Evolutionary conservation across 2,113 vertebrate species (phyloP).

Genomic region (Paralichthys olivaceus): DNA sequence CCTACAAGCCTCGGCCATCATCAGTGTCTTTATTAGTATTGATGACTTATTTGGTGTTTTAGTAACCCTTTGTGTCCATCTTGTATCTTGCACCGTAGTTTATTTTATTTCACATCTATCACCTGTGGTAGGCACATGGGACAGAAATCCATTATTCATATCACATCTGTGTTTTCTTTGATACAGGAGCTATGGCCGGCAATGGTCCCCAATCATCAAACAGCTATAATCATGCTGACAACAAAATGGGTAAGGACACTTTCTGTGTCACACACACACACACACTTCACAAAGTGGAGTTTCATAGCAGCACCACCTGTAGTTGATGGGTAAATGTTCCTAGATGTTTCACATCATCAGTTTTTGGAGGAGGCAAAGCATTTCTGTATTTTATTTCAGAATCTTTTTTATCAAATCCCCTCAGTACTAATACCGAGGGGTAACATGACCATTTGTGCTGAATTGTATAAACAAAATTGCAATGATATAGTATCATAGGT

Average conservation of each 20-base stretch:
- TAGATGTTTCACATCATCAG: neutral
- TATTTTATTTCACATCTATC: neutral
- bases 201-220: slow-evolving; percentile 82
- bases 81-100: slow-evolving; percentile 1
- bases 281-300: too few species aligned
- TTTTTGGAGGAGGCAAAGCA: too few species aligned
- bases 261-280: neutral
- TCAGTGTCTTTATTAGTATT: too few species aligned
- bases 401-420: too few species aligned
- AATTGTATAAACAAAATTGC: too few species aligned
- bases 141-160: slow-evolving; percentile 17
- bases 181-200: slow-evolving; percentile 73
- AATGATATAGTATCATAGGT: too few species aligned
- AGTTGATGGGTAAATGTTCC: neutral
- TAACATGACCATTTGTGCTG: too few species aligned
- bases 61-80: too few species aligned
- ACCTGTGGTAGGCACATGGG: slow-evolving; percentile 6
- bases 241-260: slow-evolving; percentile 84
- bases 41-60: too few species aligned
- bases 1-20: too few species aligned
- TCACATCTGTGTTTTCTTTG: slow-evolving; percentile 42
- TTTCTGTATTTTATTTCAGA: too few species aligned
- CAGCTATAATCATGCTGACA: slow-evolving; percentile 90
- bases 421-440: too few species aligned
- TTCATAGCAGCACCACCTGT: neutral